Evolutionary conservation across 1,140 invertebrate species (phyloP), one percentile per base, ranked within the genome.

Genomic region (Drosophila tristis): DNA sequence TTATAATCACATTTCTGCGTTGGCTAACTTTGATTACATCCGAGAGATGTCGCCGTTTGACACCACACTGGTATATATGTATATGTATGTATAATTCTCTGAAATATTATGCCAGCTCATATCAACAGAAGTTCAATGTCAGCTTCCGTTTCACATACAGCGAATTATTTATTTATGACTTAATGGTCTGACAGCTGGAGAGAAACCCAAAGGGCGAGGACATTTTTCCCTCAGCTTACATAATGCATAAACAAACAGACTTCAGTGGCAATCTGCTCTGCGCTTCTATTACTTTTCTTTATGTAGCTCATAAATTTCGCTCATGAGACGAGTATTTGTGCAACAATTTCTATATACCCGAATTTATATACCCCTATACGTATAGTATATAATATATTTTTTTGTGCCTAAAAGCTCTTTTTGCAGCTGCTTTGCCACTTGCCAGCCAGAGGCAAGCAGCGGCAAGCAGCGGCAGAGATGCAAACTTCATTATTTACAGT

Each of bases 401-500:
- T 60, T 56, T 56, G 61, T 66, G 58, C 57, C 78, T 78, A 86
- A 81, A 64, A 80, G 81, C 68, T 53, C 58, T 78, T 63, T 66
- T 65, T 31, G 44, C 50, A 53, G 43, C 57, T 55, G 67, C 48
- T 62, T 76, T 78, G 58, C 76, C 64, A 64, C 58, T 64, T 78
- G 65, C 71, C 77, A 70, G 51, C 42, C 59, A 63, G 9, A 3
- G 3, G 9, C 31, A 16, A 16, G 16, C 23, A 54, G 29, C 15
- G 42, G 45, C 45, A 44, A 44, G 44, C 58, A 67, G 9, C 9
- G 35, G 3, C 35, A 39, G 35, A 39, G 81, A 76, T 81, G 84
- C 70, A 86, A 86, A 86, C 82, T 86, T 86, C 82, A 86, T 86
- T 86, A 86, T 86, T 87, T 87, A 86, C 82, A 86, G 82, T 86